These are phyloP conservation scores for Merops nubicus DNA, from an alignment of 2,113 vertebrate genomes.

Conservation along the genomic window DNA sequence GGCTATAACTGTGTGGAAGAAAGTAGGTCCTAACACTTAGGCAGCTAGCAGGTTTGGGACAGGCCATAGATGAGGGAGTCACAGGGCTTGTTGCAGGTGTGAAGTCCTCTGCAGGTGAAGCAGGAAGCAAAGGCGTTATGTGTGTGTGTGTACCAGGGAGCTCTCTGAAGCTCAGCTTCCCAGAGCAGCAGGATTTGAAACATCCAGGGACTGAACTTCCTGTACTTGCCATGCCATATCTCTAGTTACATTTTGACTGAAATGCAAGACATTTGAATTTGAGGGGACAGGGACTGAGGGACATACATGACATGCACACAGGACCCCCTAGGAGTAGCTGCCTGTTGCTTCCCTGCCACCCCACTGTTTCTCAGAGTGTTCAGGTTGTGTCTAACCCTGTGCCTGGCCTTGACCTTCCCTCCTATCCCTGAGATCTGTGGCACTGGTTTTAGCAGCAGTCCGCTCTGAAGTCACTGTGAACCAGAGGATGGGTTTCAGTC, in stretches of 20 bases:
- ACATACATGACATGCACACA: accelerated
- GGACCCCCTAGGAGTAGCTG: background rate
- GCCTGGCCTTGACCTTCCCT: background rate
- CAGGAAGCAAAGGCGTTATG: background rate
- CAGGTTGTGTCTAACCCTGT: background rate
- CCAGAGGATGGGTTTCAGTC: background rate
- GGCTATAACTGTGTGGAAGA: accelerated
- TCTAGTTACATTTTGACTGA: background rate
- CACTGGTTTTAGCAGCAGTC: background rate
- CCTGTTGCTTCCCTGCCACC: background rate
- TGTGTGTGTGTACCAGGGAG: background rate
- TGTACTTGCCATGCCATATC: background rate
- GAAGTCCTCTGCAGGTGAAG: background rate
- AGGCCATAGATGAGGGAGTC: accelerated
- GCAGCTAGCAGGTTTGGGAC: background rate
- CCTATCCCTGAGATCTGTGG: accelerated
- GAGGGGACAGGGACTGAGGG: background rate
- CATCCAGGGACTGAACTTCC: background rate
- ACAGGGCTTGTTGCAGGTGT: background rate
- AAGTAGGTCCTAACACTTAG: background rate
- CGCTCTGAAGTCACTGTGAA: background rate
- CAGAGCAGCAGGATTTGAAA: background rate
- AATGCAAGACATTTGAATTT: background rate
- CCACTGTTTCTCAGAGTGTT: background rate
- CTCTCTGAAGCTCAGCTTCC: accelerated